These are phyloP conservation scores for Trypoxylon attenuatum DNA, from an alignment of 2,888 invertebrate genomes.

Conservation along the genomic window DNA sequence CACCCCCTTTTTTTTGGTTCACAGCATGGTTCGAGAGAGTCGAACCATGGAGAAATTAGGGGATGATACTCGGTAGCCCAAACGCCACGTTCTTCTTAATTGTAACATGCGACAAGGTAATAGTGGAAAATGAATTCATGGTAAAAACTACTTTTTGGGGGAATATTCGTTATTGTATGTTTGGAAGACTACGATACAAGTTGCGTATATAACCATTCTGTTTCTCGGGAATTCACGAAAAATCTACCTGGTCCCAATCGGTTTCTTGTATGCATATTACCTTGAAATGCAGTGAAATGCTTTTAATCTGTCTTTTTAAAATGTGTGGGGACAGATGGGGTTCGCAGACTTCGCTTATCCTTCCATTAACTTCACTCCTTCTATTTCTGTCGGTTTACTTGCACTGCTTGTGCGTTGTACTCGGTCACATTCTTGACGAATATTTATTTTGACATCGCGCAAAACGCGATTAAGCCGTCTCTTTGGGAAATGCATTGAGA, in stretches of 20 bases:
- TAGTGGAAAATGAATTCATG: no score
- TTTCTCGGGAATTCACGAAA: no score
- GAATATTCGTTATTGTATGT: no score
- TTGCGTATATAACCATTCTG: no score
- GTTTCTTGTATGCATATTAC: slow-evolving; percentile 23
- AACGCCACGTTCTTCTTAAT: no score
- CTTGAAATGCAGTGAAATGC: slow-evolving; percentile 46
- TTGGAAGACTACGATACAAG: no score
- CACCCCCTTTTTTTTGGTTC: not conserved
- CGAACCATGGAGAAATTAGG: not conserved
- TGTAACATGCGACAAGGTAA: no score
- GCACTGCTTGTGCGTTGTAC: slow-evolving; percentile 5
- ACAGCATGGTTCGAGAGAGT: not conserved
- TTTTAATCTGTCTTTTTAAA: slow-evolving; percentile 46
- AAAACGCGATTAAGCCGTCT: slow-evolving; percentile 36
- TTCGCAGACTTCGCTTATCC: slow-evolving; percentile 27
- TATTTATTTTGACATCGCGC: slow-evolving; percentile 30
- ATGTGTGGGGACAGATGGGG: slow-evolving; percentile 26
- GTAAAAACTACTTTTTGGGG: no score
- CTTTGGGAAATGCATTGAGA: slow-evolving; percentile 20
- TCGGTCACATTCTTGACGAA: slow-evolving; percentile 16
- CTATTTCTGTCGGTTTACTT: slow-evolving; percentile 11
- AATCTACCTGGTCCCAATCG: no score
- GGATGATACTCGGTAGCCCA: no score
- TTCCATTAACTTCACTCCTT: slow-evolving; percentile 9